Conservation (phyloP, 2,888 invertebrate genomes). For the Timema podura region DNA sequence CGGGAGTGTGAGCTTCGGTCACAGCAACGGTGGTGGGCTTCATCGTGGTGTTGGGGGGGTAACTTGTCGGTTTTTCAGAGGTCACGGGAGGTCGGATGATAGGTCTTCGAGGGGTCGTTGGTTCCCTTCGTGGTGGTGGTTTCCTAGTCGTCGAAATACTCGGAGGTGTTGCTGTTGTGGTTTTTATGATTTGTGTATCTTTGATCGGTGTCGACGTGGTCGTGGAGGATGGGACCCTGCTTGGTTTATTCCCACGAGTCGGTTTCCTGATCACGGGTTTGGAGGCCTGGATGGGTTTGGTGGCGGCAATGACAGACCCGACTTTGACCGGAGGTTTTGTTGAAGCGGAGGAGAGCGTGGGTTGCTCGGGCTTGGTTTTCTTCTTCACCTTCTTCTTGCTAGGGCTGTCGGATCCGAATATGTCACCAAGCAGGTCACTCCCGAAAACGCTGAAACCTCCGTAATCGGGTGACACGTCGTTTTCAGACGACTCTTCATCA, state of each 20-base stretch:
- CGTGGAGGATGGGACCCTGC: constrained; percentile 7
- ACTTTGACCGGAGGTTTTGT: constrained; percentile 21
- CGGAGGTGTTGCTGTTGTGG: constrained; percentile 13
- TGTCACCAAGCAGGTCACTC: constrained; percentile 49
- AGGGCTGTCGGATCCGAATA: constrained; percentile 48
- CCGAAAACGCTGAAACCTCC: constrained; percentile 38
- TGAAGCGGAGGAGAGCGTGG: constrained; percentile 6
- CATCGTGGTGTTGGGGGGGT: not conserved
- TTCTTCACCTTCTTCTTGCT: constrained; percentile 29
- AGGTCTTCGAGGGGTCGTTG: not conserved
- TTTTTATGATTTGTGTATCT: not conserved
- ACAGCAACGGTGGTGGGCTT: not conserved
- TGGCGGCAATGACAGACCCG: not conserved
- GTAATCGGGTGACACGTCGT: constrained; percentile 36
- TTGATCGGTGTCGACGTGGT: constrained; percentile 17
- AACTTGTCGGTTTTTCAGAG: constrained; percentile 6
- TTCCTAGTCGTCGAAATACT: not conserved
- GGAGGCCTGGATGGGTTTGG: constrained; percentile 13
- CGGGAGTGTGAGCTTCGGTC: not conserved
- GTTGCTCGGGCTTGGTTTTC: constrained; percentile 33
- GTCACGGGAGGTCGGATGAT: constrained; percentile 2
- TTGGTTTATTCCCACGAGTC: no score
- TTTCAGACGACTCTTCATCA: constrained; percentile 38
- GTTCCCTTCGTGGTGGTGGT: constrained; percentile 3
- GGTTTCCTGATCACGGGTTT: constrained; percentile 8